Evolutionary conservation across 2,888 invertebrate genomes (phyloP).

Genomic region (Deroplatys truncata): DNA sequence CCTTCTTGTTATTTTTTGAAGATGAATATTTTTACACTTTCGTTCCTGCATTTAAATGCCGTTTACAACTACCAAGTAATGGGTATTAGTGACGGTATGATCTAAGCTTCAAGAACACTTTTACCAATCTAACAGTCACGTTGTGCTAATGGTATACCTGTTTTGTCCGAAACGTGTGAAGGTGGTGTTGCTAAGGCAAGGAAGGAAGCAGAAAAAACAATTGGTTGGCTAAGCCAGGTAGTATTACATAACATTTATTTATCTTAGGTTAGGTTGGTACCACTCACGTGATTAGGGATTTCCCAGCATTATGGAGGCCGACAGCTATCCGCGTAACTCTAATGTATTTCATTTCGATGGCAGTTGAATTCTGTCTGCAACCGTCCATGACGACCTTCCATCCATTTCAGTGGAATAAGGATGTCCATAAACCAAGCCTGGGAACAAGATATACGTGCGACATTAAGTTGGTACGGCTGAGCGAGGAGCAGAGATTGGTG

Average conservation of each 20-base stretch:
- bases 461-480: no score
- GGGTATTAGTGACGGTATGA: no score
- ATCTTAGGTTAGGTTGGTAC: neutral
- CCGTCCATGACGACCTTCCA: neutral
- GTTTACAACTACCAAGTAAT: no score
- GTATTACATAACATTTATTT: neutral
- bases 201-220: neutral
- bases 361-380: neutral
- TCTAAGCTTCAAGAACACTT: no score
- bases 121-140: no score
- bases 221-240: neutral
- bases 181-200: neutral
- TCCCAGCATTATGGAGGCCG: neutral
- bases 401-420: neutral
- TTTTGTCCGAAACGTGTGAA: neutral
- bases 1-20: no score
- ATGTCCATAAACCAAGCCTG: neutral
- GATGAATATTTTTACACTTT: no score
- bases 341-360: neutral
- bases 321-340: neutral
- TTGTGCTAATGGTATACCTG: no score
- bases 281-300: neutral
- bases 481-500: no score
- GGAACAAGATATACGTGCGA: neutral
- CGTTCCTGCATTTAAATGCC: no score